These are phyloP conservation scores for Clepsis dumicolana DNA, from an alignment of 2,888 invertebrate genomes.

Conservation along the genomic window DNA sequence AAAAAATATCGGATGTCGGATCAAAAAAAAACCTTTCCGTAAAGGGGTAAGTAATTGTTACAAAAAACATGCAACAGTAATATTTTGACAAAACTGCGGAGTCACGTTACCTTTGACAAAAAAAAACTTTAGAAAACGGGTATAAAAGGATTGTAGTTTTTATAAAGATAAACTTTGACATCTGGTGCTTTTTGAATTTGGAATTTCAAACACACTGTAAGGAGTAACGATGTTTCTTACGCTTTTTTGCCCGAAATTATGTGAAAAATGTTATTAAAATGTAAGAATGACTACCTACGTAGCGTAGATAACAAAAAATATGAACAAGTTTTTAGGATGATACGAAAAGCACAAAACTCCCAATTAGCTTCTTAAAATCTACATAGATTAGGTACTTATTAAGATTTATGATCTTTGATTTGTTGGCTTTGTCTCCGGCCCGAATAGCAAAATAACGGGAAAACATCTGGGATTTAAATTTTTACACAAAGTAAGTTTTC, in stretches of 20 bases:
- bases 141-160: slow-evolving; percentile 49
- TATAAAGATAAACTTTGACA: slow-evolving; percentile 38
- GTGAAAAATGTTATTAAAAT: slow-evolving; percentile 1
- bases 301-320: no score
- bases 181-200: slow-evolving; percentile 36
- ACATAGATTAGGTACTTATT: no score
- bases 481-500: no score
- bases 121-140: slow-evolving; percentile 52
- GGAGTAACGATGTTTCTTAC: slow-evolving; percentile 20
- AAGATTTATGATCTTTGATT: no score
- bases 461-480: no score
- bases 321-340: no score
- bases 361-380: no score
- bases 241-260: slow-evolving; percentile 1
- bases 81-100: slow-evolving; percentile 83
- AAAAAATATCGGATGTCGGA: slow-evolving; percentile 70
- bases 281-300: background rate
- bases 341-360: background rate
- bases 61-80: slow-evolving; percentile 69
- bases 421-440: no score
- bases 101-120: slow-evolving; percentile 70
- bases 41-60: slow-evolving; percentile 69
- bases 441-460: no score
- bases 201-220: slow-evolving; percentile 23
- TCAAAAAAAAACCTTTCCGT: slow-evolving; percentile 56